Evolutionary conservation across 2,113 vertebrate genomes (phyloP).

Genomic region (Poeciliopsis occidentalis): DNA sequence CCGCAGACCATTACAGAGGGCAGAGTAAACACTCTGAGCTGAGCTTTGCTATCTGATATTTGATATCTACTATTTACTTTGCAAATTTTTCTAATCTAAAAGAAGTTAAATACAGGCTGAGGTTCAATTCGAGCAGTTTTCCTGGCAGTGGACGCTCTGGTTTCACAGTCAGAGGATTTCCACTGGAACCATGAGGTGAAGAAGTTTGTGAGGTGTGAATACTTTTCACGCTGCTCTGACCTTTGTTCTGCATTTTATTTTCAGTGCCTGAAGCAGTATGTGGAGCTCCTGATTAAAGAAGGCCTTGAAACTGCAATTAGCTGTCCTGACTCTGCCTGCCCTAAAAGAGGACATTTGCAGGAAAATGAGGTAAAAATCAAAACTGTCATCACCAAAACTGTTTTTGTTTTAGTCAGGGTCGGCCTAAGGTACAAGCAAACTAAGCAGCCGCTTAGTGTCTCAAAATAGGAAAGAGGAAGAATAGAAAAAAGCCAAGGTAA

Average conservation of each 20-base stretch:
- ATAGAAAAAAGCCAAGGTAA: no score
- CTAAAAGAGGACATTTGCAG: slow-evolving; percentile 92
- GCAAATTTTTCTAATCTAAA: neutral
- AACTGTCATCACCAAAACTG: neutral
- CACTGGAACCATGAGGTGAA: neutral
- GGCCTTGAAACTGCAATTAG: slow-evolving; percentile 96
- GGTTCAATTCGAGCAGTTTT: no score
- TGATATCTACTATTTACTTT: neutral
- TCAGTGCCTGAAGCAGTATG: slow-evolving; percentile 99
- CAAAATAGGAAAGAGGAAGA: no score
- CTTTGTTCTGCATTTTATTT: slow-evolving; percentile 3
- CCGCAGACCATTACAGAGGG: slow-evolving; percentile 10
- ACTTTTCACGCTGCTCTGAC: neutral
- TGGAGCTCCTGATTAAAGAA: slow-evolving; percentile 98
- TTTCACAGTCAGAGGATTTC: no score
- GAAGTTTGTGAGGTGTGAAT: neutral
- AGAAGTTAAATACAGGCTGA: neutral
- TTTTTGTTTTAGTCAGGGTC: no score
- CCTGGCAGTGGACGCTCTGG: no score
- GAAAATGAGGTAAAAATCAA: slow-evolving; percentile 88
- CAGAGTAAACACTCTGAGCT: neutral
- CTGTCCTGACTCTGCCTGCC: slow-evolving; percentile 96
- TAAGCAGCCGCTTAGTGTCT: no score
- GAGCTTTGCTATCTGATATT: neutral
- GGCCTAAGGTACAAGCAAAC: no score